Base-by-base conservation (phyloP, 2,113 vertebrate species). In the Tamias sibiricus region DNA sequence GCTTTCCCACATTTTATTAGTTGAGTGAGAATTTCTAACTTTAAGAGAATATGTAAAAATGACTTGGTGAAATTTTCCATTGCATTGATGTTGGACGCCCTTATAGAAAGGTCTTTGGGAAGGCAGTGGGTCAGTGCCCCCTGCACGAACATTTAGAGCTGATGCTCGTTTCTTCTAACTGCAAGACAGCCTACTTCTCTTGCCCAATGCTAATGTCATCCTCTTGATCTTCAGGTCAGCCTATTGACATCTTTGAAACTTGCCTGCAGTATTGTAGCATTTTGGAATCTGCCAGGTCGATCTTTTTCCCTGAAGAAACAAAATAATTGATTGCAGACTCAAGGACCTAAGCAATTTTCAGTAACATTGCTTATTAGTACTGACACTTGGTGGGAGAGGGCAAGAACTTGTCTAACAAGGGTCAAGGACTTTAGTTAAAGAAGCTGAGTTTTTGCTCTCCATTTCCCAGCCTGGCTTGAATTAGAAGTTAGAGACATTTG, bases 401-500 rank as follows among this genome's bases (percentile, higher is more conserved):
- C 6, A 37, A 68, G 49, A 30, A 30, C 49, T 79, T 79, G 0
- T 81, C 93, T 85, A 74, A 90, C 52, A 52, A 57, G 52, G 35
- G 54, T 52, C n/a, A 30, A 40, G 32, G 8, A 82, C 57, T 84
- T 92, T 26, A 93, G 84, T 90, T 83, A 44, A 74, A 86, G 57
- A 59, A 94, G 12, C 47, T 94, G 16, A 0, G 0, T 83, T 66
- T 92, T 94, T 54, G 40, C 47, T 91, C 20, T 90, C 28, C 91
- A 76, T 95, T 96, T 81, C 75, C 80, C 90, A 96, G 87, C 68
- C 71, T 77, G 66, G 68, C 74, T 95, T 93, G 72, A 96, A 83
- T 98, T 89, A 97, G 82, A 97, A 96, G 75, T 89, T 93, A 94
- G 75, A 94, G 26, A 77, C 94, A 97, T 95, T 96, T 83, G 86